Percentiles rank a stretch among this genome's conserved stretches.
Conservation (phyloP, 2,888 invertebrate genomes). For the Odontomyia ornata region DNA sequence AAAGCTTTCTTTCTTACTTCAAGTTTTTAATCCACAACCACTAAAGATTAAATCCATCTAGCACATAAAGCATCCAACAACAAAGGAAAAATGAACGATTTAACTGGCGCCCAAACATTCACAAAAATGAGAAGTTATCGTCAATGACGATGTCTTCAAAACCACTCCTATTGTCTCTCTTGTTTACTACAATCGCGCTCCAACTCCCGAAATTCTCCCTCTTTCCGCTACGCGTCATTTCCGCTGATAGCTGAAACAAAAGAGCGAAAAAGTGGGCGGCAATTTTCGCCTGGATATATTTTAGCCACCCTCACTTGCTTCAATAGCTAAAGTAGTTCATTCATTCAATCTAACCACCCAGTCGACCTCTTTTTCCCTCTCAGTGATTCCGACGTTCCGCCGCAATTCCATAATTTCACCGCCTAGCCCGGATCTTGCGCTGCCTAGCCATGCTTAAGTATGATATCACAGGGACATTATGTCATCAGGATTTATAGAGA, state of each 20-base stretch:
- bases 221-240: neutral
- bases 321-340: conserved; percentile 20
- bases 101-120: conserved; percentile 47
- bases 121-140: conserved; percentile 48
- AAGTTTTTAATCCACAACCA: too few relatives aligned
- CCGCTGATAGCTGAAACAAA: neutral
- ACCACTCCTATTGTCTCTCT: conserved; percentile 37
- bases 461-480: conserved; percentile 46
- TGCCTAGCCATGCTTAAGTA: conserved; percentile 36
- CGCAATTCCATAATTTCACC: conserved; percentile 9
- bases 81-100: conserved; percentile 35
- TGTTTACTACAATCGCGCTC: conserved; percentile 15
- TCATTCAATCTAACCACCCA: neutral
- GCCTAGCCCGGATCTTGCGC: neutral
- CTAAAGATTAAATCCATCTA: neutral
- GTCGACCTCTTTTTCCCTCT: neutral
- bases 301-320: conserved; percentile 12
- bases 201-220: too few relatives aligned
- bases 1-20: too few relatives aligned
- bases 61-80: neutral
- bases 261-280: neutral
- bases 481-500: conserved; percentile 48
- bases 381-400: neutral
- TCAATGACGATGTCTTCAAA: conserved; percentile 23
- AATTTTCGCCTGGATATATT: conserved; percentile 16